Percentiles rank a stretch among this genome's conserved stretches.
phyloP scores from a whole-genome alignment of 2,888 invertebrate species.

The Rhodophaea formosa region DNA sequence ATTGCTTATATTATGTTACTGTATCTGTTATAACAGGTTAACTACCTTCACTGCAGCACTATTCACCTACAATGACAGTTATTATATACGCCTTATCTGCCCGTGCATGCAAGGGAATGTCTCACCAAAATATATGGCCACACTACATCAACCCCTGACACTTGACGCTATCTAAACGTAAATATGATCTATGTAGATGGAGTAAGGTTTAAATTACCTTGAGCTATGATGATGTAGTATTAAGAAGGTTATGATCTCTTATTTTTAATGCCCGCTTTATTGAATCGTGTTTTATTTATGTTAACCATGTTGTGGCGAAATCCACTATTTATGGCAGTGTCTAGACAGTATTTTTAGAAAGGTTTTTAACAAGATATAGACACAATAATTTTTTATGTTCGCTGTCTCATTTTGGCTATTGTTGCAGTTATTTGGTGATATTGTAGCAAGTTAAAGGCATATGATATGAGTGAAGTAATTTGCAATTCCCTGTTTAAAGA shows the following conservation, averaged over 20 bases:
- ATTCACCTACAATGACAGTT: conserved; percentile 25
- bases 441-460: no score
- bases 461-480: no score
- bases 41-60: conserved; percentile 8
- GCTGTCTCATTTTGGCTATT: no score
- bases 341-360: neutral
- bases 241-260: conserved; percentile 1
- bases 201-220: conserved; percentile 8
- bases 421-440: no score
- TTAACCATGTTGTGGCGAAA: neutral
- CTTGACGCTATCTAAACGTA: conserved; percentile 12
- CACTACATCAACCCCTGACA: conserved; percentile 31
- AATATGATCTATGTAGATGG: conserved; percentile 18
- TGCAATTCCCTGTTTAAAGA: no score
- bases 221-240: neutral
- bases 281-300: conserved; percentile 3
- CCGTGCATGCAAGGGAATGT: conserved; percentile 28
- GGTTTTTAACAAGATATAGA: neutral
- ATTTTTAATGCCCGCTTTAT: conserved; percentile 4
- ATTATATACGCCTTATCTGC: conserved; percentile 28
- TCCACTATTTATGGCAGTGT: neutral
- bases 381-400: no score
- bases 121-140: conserved; percentile 29
- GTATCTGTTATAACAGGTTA: conserved; percentile 4
- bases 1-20: neutral